phyloP scores from a whole-genome alignment of 2,888 invertebrate genomes.

The Macaria notata region DNA sequence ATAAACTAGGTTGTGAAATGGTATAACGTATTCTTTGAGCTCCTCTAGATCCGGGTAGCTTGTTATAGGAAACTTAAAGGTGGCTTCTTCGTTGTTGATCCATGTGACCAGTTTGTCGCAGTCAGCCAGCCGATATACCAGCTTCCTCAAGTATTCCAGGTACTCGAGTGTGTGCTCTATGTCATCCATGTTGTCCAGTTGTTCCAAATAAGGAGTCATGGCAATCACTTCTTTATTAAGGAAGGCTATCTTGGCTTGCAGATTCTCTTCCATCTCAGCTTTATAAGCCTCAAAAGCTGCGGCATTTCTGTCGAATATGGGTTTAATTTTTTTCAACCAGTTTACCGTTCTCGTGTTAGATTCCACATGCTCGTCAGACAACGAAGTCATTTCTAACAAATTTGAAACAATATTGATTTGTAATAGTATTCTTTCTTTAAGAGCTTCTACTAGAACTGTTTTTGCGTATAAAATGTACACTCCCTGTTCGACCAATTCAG shows the following conservation, averaged over 20 bases:
- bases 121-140: slow-evolving; percentile 88
- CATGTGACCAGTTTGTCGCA: slow-evolving; percentile 90
- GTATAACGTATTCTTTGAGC: slow-evolving; percentile 86
- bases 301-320: slow-evolving; percentile 91
- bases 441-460: slow-evolving; percentile 85
- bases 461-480: slow-evolving; percentile 91
- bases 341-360: slow-evolving; percentile 91
- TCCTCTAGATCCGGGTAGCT: slow-evolving; percentile 90
- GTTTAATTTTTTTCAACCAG: slow-evolving; percentile 91
- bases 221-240: slow-evolving; percentile 87
- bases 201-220: slow-evolving; percentile 87
- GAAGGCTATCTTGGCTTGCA: slow-evolving; percentile 86
- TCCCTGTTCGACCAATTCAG: slow-evolving; percentile 91
- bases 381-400: slow-evolving; percentile 89
- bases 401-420: slow-evolving; percentile 85
- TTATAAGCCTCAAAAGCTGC: slow-evolving; percentile 90
- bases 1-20: slow-evolving; percentile 87
- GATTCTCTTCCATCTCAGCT: slow-evolving; percentile 91
- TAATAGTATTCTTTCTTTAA: slow-evolving; percentile 86
- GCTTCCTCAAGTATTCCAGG: slow-evolving; percentile 87
- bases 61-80: slow-evolving; percentile 91
- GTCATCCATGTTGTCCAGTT: slow-evolving; percentile 93
- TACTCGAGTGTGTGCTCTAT: slow-evolving; percentile 89
- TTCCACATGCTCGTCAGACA: slow-evolving; percentile 88
- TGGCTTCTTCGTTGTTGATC: slow-evolving; percentile 94